A percentile compares a stretch with the other conserved stretches of the same genome.
Conservation (phyloP, 1,140 invertebrate genomes). For the Rhizoglyphus robini region DNA sequence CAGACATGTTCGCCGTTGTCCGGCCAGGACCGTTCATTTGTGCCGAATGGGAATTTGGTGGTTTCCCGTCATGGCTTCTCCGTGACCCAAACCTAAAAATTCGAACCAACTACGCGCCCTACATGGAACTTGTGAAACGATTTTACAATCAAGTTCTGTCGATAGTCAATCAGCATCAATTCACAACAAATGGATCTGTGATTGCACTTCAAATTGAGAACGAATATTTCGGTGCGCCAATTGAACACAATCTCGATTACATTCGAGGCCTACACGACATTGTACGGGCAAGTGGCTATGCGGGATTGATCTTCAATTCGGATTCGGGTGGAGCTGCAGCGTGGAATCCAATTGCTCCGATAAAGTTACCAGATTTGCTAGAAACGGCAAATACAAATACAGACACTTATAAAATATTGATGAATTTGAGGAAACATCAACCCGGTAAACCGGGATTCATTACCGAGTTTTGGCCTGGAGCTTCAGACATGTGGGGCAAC, state of each 20-base stretch:
- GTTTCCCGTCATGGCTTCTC: slow-evolving; percentile 34
- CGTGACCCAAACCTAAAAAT: slow-evolving; percentile 22
- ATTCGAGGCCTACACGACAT: neutral
- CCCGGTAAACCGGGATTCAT: slow-evolving; percentile 30
- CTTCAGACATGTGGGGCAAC: slow-evolving; percentile 31
- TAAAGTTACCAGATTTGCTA: slow-evolving; percentile 6
- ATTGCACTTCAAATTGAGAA: too few relatives aligned
- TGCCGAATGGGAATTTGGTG: slow-evolving; percentile 41
- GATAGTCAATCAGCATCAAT: slow-evolving; percentile 33
- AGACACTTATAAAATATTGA: slow-evolving; percentile 9
- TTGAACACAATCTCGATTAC: slow-evolving; percentile 8
- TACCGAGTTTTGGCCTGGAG: slow-evolving; percentile 34
- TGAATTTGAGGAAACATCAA: slow-evolving; percentile 25
- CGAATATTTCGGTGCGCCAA: too few relatives aligned
- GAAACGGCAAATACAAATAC: slow-evolving; percentile 17
- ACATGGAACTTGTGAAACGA: slow-evolving; percentile 31
- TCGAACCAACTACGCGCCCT: slow-evolving; percentile 25
- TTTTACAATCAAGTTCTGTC: slow-evolving; percentile 33
- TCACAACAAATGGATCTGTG: too few relatives aligned
- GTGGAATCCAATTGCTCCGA: neutral
- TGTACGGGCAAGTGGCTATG: neutral
- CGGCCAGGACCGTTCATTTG: slow-evolving; percentile 40
- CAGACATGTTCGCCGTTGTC: slow-evolving; percentile 36
- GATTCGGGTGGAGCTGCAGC: neutral
- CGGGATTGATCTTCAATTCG: slow-evolving; percentile 20